Conservation (phyloP, 2,797 vertebrate genomes). For the Pterois miles region DNA sequence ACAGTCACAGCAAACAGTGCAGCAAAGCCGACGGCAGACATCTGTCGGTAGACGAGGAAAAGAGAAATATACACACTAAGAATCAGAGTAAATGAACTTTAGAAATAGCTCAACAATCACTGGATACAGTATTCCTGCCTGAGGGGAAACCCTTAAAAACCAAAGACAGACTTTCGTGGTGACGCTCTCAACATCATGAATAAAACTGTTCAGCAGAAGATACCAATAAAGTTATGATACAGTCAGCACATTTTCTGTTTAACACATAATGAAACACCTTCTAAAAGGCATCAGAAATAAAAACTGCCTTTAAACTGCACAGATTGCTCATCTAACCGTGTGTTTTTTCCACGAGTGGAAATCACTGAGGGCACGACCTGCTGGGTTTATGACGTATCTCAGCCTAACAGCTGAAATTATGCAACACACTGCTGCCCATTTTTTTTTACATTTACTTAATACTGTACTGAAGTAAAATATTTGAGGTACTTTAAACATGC, state of each 20-base stretch:
- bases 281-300: background rate
- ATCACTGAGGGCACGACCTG: slow-evolving; percentile 24
- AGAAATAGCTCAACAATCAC: background rate
- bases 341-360: slow-evolving; percentile 9
- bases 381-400: slow-evolving; percentile 42
- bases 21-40: background rate
- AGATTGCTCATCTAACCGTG: background rate
- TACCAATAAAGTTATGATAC: background rate
- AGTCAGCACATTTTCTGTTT: background rate
- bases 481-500: background rate
- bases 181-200: background rate
- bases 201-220: background rate
- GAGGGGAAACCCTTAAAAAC: background rate
- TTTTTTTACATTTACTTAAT: too few species aligned
- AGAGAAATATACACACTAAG: background rate
- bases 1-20: too few species aligned
- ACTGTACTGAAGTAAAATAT: background rate
- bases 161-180: background rate
- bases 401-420: slow-evolving; percentile 55
- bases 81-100: background rate
- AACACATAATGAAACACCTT: background rate
- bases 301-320: background rate
- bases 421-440: slow-evolving; percentile 42
- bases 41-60: accelerated
- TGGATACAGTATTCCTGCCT: background rate